phyloP scores from a whole-genome alignment of 2,797 vertebrate species.

The Bucorvus abyssinicus region DNA sequence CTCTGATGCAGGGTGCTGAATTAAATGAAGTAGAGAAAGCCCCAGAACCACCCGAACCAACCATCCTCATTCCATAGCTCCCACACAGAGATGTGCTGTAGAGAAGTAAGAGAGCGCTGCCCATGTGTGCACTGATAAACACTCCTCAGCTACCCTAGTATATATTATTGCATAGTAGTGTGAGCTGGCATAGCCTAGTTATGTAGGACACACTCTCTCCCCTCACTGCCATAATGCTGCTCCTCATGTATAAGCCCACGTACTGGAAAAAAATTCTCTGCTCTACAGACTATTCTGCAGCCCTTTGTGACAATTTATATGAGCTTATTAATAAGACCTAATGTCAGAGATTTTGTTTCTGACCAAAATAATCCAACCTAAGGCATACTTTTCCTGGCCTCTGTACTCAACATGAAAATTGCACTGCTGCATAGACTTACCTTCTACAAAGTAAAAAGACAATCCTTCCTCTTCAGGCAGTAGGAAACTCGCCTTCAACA shows the following conservation, averaged over 20 bases:
- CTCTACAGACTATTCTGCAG: neutral
- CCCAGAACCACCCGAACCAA: neutral
- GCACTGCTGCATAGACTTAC: neutral
- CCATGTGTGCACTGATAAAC: accelerated
- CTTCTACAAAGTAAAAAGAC: neutral
- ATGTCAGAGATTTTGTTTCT: neutral
- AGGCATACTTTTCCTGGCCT: neutral
- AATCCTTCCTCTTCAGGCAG: neutral
- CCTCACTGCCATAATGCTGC: neutral
- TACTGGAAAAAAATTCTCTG: neutral
- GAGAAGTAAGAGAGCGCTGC: neutral
- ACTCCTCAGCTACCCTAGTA: neutral
- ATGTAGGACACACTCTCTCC: neutral
- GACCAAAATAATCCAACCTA: neutral
- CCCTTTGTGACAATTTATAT: neutral
- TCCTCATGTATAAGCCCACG: neutral
- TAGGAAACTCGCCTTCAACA: neutral
- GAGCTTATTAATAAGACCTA: neutral
- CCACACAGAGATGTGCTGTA: neutral
- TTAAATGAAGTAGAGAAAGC: neutral
- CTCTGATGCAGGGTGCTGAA: neutral
- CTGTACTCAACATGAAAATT: neutral
- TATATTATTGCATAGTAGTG: neutral
- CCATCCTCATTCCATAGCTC: neutral
- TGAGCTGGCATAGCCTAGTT: neutral